A percentile compares a stretch with the other conserved stretches of the same genome.
Conservation (phyloP, 2,888 invertebrate species). For the Hydrotaea diabolus region DNA sequence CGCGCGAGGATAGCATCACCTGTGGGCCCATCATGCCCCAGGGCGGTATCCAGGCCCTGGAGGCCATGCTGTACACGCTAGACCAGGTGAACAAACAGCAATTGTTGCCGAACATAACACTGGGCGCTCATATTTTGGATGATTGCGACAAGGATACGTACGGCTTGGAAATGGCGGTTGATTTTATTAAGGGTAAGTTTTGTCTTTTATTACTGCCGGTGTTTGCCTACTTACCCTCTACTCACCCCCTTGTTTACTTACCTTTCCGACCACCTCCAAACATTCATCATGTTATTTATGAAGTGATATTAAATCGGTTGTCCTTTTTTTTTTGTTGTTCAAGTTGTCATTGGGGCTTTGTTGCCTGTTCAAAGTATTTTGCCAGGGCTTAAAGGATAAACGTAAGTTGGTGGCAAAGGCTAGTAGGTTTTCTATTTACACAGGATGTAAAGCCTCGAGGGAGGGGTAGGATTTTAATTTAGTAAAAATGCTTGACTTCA, state of each 20-base stretch:
- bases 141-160: constrained; percentile 98
- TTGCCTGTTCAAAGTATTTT: neutral
- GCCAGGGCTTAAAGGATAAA: neutral
- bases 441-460: neutral
- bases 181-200: constrained; percentile 96
- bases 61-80: constrained; percentile 95
- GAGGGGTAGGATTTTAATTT: neutral
- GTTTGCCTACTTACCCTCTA: neutral
- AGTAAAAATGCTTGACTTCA: neutral
- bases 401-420: too few species aligned
- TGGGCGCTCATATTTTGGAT: constrained; percentile 94
- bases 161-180: constrained; percentile 96
- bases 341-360: too few species aligned
- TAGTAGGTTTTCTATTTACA: neutral
- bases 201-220: neutral
- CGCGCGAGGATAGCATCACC: constrained; percentile 91
- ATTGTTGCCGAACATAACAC: constrained; percentile 88
- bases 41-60: constrained; percentile 93
- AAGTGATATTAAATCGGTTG: constrained; percentile 1
- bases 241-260: neutral
- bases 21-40: constrained; percentile 98
- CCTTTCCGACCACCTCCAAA: too few species aligned
- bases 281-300: neutral
- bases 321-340: too few species aligned
- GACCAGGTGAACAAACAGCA: constrained; percentile 88